Percentiles rank a stretch among this genome's conserved stretches.
Evolutionary conservation across 2,888 invertebrate species (phyloP).

Genomic region (Spilarctia lutea): DNA sequence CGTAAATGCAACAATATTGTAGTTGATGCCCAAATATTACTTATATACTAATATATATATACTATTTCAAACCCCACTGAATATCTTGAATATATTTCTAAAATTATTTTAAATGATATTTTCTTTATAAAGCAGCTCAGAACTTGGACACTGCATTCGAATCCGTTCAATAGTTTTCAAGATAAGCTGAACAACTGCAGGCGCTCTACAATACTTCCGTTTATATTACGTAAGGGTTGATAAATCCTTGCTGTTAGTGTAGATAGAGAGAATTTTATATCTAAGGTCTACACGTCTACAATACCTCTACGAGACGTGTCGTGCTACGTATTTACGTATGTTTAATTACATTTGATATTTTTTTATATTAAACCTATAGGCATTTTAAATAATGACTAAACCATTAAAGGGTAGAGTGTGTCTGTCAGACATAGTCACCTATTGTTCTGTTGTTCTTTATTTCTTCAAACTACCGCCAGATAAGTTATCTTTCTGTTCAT

Average conservation of each 20-base stretch:
- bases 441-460: slow-evolving; percentile 13
- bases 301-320: neutral
- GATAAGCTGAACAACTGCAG: neutral
- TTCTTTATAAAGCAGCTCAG: neutral
- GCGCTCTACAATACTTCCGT: neutral
- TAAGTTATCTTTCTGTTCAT: slow-evolving; percentile 14
- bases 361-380: no score
- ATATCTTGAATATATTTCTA: neutral
- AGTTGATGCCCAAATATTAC: neutral
- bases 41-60: neutral
- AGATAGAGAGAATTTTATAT: neutral
- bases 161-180: neutral
- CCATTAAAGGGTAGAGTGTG: neutral
- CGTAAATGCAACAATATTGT: neutral
- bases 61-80: neutral
- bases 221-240: neutral
- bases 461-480: slow-evolving; percentile 9
- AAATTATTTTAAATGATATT: neutral
- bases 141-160: neutral
- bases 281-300: neutral
- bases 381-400: neutral
- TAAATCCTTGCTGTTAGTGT: neutral
- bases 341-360: neutral
- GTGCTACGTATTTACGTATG: neutral
- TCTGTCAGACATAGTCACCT: slow-evolving; percentile 6